Evolutionary conservation across 2,888 invertebrate genomes (phyloP).

Genomic region (Thereva unica): DNA sequence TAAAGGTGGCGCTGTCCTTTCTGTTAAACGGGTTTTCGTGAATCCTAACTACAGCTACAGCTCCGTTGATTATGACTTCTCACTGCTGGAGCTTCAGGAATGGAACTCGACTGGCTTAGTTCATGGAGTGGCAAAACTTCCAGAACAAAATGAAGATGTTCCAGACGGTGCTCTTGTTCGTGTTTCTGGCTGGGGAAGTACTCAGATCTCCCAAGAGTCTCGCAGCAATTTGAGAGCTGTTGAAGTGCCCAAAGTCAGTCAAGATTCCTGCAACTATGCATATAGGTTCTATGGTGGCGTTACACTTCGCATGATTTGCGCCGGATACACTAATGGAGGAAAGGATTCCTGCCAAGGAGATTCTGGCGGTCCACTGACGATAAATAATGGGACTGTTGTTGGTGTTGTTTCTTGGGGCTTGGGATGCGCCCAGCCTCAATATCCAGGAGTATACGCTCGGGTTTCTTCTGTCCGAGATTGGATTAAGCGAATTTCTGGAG

Average conservation of each 20-base stretch:
- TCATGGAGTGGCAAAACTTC: constrained; percentile 47
- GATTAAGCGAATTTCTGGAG: constrained; percentile 41
- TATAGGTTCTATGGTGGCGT: constrained; percentile 46
- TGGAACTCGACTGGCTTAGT: constrained; percentile 45
- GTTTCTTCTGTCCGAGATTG: constrained; percentile 47
- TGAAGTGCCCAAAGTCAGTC: constrained; percentile 49
- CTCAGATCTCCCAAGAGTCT: constrained; percentile 46
- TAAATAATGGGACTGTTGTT: constrained; percentile 45
- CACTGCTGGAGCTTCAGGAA: constrained; percentile 53
- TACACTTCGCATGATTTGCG: constrained; percentile 53
- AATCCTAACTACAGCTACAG: constrained; percentile 54
- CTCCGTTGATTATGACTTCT: constrained; percentile 58
- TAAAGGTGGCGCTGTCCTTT: constrained; percentile 53
- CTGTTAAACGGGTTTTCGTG: constrained; percentile 49
- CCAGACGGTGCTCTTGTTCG: constrained; percentile 48
- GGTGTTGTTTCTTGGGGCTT: constrained; percentile 57
- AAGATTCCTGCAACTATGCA: constrained; percentile 45
- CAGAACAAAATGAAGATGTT: constrained; percentile 45
- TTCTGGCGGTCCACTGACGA: constrained; percentile 55
- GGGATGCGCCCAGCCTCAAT: constrained; percentile 50
- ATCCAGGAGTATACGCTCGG: constrained; percentile 54
- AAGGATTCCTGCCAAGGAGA: constrained; percentile 51
- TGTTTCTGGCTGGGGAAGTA: constrained; percentile 55
- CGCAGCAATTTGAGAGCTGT: constrained; percentile 46
- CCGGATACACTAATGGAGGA: constrained; percentile 47